Conservation (phyloP, 2,113 vertebrate genomes). For the Oncorhynchus tshawytscha region DNA sequence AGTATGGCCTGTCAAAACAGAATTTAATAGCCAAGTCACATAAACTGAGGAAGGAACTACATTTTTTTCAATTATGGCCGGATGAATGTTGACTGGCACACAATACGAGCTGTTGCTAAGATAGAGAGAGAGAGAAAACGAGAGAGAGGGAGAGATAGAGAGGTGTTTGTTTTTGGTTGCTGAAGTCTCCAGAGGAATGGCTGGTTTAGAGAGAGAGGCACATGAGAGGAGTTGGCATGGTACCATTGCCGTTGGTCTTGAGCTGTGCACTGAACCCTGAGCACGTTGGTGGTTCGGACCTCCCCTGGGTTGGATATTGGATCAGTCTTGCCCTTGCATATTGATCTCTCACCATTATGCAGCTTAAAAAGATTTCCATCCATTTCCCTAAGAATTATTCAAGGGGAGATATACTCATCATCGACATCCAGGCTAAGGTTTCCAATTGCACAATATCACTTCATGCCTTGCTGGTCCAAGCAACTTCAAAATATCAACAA, state of each 20-base stretch:
- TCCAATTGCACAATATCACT: too few relatives aligned
- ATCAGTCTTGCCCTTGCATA: neutral
- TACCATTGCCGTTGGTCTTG: conserved; percentile 54
- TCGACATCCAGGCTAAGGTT: too few relatives aligned
- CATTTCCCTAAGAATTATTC: conserved; percentile 1
- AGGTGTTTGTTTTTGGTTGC: conserved; percentile 66
- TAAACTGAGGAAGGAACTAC: neutral
- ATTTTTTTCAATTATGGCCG: neutral
- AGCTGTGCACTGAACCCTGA: conserved; percentile 19
- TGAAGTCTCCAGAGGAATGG: conserved; percentile 51
- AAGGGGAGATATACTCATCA: too few relatives aligned
- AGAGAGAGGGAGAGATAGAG: neutral
- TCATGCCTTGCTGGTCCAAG: too few relatives aligned
- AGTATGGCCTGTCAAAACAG: neutral
- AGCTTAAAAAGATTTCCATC: conserved; percentile 9
- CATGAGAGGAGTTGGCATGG: conserved; percentile 73
- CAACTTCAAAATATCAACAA: too few relatives aligned
- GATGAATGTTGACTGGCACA: neutral
- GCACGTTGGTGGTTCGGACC: too few relatives aligned
- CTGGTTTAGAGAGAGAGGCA: conserved; percentile 60
- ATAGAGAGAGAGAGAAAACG: neutral
- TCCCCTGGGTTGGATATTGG: too few relatives aligned
- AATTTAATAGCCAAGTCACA: neutral
- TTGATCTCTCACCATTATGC: conserved; percentile 11
- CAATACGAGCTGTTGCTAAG: neutral